These are phyloP conservation scores for Caenorhabditis panamensis DNA, from an alignment of 2,888 invertebrate species.

Conservation along the genomic window DNA sequence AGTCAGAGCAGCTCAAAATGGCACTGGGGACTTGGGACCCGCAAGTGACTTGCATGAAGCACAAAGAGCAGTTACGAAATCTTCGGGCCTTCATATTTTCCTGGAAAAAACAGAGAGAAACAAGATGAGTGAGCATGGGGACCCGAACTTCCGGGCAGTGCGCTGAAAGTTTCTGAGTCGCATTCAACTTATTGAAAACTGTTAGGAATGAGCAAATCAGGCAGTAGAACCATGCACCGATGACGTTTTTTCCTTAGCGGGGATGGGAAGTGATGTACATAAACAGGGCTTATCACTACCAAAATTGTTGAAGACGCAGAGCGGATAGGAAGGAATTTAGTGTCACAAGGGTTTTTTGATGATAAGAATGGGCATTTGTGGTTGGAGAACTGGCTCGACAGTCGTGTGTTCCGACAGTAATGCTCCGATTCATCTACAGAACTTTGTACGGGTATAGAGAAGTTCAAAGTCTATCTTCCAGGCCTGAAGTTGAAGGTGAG, in stretches of 20 bases:
- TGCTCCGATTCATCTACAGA: no score
- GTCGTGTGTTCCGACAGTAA: no score
- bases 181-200: no score
- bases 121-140: neutral
- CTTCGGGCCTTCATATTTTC: neutral
- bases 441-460: no score
- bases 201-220: neutral
- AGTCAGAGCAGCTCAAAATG: constrained; percentile 36
- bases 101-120: neutral
- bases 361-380: neutral
- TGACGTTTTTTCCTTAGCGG: neutral
- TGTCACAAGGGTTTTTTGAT: neutral
- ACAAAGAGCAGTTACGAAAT: constrained; percentile 42
- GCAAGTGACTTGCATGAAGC: constrained; percentile 6
- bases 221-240: neutral
- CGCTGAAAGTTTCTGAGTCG: no score
- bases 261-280: no score
- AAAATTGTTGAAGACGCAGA: neutral
- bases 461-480: no score
- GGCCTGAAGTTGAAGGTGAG: no score
- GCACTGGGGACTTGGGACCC: neutral
- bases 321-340: constrained; percentile 7
- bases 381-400: no score
- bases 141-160: neutral
- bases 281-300: neutral